Base-by-base conservation (phyloP, 2,888 invertebrate genomes). In the Cephus spinipes region DNA sequence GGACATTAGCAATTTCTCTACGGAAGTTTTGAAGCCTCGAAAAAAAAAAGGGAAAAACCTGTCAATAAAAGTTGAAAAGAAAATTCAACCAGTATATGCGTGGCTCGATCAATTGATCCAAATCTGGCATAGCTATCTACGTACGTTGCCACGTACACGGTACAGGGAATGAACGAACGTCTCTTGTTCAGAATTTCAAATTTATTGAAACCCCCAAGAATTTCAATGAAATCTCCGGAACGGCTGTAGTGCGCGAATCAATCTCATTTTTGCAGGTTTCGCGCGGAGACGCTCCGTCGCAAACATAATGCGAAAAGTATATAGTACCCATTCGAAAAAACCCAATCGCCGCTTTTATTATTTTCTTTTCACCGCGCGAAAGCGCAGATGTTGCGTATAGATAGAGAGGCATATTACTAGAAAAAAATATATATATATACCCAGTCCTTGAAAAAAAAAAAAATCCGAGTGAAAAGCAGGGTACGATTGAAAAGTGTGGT, bases 281-380 rank as follows among this genome's bases (percentile, higher is more conserved):
- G 77, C 36, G 35, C 12, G 15, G 68, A 33, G 68, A 33, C 32
- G 31, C 31, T 30, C 68, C 23, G 9, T 55, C 6, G 23, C 23
- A 23, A 55, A 23, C 6, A 55, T 55, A 55, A 55, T 23, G 23
- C 23, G 55, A 23, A 23, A 55, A 23, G 55, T 55, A 9, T 23
- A 55, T 23, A 23, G 34, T 32, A 55, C 12, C n/a, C n/a, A 15
- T 36, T 68, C 12, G 11, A 77, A 77, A 77, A 76, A 75, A 78
- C 55, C 76, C 76, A 77, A 81, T 80, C 74, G 73, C 76, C 33
- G 73, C 73, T 78, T 79, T 81, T 79, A 79, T 79, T 79, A 75
- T 79, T 79, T 78, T 79, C 75, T 73, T 34, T 75, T 31, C 71
- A 34, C 34, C 2, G 23, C 9, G 55, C 23, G 9, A 23, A 55